Base-by-base conservation (phyloP, 2,888 invertebrate species). In the Aleiodes leptofemur region DNA sequence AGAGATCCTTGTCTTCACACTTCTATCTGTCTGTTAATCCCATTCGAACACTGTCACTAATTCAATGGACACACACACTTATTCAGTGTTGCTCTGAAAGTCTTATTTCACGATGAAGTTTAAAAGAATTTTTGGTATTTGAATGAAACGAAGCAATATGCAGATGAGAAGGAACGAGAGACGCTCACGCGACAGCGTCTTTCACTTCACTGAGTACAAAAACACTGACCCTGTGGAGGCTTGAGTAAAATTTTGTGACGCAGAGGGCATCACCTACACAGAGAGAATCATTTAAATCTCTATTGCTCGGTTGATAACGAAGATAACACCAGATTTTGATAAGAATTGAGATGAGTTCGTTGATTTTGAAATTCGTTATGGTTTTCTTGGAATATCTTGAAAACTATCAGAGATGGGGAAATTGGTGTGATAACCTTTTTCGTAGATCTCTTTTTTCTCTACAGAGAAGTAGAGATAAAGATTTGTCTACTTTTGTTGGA, bases 151-250 rank as follows among this genome's bases (percentile, higher is more conserved):
- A 43, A 70, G 48, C 23, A 48, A n/a, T 34, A 14, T 48, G 31
- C 53, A 29, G 14, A 61, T 31, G 4, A 31, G 11, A 38, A 16
- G 8, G 23, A n/a, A 9, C 4, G 13, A 8, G n/a, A 50, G 59
- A 57, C 55, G 43, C 31, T 50, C n/a, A 31, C 31, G 29, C 59
- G 31, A 59, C 71, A 51, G 71, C 51, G 51, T 72, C 71, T 61
- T 61, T 31, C 71, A 31, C 48, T 48, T 11, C 50, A 72, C 71
- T 72, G 71, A 50, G 34, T 13, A 69, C 31, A 69, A 69, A 23
- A 68, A 69, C 51, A 69, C 69, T n/a, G 34, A 34, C 69, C 51
- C 69, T 59, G 59, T 14, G 34, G 34, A 2, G 13, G 7, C 29
- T 16, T 9, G 56, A 9, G 56, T 4, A 31, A 31, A 57, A 31